Percentiles rank a stretch among this genome's conserved stretches.
Conservation (phyloP, 2,797 vertebrate species). For the Catharus ustulatus region DNA sequence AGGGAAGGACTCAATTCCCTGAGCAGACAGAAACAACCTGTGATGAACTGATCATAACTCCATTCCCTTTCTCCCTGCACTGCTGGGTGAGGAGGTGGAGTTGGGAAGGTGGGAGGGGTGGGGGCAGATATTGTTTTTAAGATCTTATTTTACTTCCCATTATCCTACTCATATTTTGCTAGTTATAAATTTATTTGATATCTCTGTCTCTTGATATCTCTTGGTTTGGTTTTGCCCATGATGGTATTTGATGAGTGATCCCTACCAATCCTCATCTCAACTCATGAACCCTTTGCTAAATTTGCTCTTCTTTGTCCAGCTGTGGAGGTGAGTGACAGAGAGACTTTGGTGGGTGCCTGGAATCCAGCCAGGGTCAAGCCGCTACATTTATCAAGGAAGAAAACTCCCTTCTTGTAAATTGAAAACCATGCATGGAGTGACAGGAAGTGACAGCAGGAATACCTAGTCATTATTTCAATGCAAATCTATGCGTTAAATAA, state of each 20-base stretch:
- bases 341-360: background rate
- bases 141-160: background rate
- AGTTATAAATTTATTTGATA: background rate
- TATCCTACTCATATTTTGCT: background rate
- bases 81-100: rapidly evolving
- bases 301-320: background rate
- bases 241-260: background rate
- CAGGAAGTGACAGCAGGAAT: background rate
- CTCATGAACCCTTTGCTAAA: background rate
- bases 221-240: background rate
- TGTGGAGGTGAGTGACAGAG: background rate
- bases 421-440: background rate
- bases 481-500: background rate
- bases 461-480: background rate
- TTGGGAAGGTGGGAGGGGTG: background rate
- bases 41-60: background rate
- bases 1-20: background rate
- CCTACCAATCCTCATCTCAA: background rate
- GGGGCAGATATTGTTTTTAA: background rate
- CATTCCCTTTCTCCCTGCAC: background rate
- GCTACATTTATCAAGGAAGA: background rate
- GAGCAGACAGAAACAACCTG: background rate
- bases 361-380: background rate
- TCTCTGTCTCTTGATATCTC: background rate
- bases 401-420: background rate